phyloP scores from a whole-genome alignment of 92 coral and sea anemone genomes.

The Muricea muricata region DNA sequence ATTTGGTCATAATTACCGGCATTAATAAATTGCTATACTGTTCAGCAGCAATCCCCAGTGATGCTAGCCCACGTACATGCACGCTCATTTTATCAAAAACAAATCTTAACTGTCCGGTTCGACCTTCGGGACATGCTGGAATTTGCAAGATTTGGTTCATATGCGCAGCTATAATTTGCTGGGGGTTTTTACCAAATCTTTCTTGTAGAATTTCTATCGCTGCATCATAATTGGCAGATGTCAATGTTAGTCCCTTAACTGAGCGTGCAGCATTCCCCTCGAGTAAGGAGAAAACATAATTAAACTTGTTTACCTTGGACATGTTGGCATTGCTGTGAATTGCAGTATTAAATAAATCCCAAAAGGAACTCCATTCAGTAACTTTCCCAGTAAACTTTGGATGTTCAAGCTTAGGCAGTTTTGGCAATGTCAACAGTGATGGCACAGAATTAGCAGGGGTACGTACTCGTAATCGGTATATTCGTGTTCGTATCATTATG shows the following conservation, averaged over 20 bases:
- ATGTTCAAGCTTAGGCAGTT: slow-evolving; percentile 25
- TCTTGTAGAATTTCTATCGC: too few species aligned
- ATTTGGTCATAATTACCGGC: too few species aligned
- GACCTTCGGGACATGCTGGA: slow-evolving; percentile 1
- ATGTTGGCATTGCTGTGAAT: slow-evolving; percentile 22
- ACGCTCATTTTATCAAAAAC: slow-evolving; percentile 28
- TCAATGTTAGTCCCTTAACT: slow-evolving; percentile 29
- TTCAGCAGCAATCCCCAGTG: slow-evolving; percentile 40
- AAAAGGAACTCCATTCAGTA: too few species aligned
- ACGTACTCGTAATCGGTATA: too few species aligned
- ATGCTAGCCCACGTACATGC: slow-evolving; percentile 34
- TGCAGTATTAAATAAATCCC: not conserved
- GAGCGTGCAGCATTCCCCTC: slow-evolving; percentile 47
- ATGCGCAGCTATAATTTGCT: slow-evolving; percentile 32
- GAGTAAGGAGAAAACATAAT: slow-evolving; percentile 32
- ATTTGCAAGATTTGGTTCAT: slow-evolving; percentile 41
- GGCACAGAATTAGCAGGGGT: too few species aligned
- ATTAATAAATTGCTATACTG: slow-evolving; percentile 39
- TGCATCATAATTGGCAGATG: too few species aligned
- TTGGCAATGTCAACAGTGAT: slow-evolving; percentile 18
- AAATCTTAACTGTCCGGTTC: slow-evolving; percentile 23
- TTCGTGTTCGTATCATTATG: not conserved
- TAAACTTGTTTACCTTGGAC: slow-evolving; percentile 42
- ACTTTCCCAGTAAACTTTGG: too few species aligned
- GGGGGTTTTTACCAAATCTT: slow-evolving; percentile 29